phyloP scores from a whole-genome alignment of 2,113 vertebrate genomes.

The Alethe castanea region DNA sequence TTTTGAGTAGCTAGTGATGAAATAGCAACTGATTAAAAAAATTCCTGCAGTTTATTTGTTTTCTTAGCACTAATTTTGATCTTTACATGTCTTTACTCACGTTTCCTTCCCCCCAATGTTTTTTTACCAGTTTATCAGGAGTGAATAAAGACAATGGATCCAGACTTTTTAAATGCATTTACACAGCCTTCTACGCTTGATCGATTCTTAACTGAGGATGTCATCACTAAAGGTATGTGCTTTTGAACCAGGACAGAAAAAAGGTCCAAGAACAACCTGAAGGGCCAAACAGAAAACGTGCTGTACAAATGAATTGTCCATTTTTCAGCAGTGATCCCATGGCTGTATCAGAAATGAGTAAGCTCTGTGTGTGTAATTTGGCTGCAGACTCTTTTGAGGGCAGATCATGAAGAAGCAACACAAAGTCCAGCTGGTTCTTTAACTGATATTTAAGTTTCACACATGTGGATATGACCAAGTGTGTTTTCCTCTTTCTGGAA shows the following conservation, averaged over 20 bases:
- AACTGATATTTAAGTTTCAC: not conserved
- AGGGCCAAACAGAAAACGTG: not conserved
- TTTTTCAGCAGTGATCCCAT: not conserved
- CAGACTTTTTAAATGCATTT: slow-evolving; percentile 14
- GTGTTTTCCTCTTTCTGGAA: not conserved
- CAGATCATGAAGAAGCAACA: not conserved
- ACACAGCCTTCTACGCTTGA: not conserved
- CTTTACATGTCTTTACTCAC: not conserved
- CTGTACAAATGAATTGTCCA: not conserved
- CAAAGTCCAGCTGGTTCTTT: not conserved
- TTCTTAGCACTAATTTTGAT: not conserved
- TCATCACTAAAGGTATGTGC: slow-evolving; percentile 31
- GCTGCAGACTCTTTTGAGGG: not conserved
- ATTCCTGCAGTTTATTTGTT: not conserved
- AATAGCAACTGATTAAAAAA: not conserved
- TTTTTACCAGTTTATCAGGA: not conserved
- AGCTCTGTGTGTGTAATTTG: not conserved
- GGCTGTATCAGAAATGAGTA: not conserved
- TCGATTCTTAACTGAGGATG: not conserved
- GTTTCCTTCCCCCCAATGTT: not conserved
- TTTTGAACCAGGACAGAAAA: not conserved
- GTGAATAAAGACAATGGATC: slow-evolving; percentile 60
- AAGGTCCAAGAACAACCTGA: not conserved
- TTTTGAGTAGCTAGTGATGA: not conserved
- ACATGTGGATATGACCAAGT: not conserved